Evolutionary conservation across 2,113 vertebrate genomes (phyloP).

Genomic region (Pedetes capensis): DNA sequence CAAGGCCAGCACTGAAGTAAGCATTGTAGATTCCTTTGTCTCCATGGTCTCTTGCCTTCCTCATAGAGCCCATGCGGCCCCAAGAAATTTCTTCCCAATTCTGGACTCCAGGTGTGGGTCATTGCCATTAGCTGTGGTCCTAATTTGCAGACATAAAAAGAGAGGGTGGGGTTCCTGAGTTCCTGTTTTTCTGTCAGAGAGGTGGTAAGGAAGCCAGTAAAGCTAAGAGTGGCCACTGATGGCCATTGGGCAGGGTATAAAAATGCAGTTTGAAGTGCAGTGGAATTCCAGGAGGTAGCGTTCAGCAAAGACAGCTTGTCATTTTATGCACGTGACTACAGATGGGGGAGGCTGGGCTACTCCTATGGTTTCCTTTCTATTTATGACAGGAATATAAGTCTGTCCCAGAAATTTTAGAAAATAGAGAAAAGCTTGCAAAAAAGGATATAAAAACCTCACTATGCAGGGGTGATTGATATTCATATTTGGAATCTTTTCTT

Average conservation of each 20-base stretch:
- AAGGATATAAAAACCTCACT: background rate
- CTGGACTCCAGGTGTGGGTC: background rate
- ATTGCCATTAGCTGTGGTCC: background rate
- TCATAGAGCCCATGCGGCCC: background rate
- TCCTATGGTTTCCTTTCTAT: background rate
- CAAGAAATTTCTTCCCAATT: background rate
- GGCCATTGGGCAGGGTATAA: background rate
- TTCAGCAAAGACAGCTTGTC: background rate
- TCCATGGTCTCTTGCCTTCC: background rate
- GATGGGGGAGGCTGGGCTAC: no score
- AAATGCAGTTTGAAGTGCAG: background rate
- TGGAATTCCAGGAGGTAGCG: background rate
- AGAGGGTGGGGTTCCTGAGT: background rate
- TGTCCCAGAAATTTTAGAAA: background rate
- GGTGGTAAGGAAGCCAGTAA: background rate
- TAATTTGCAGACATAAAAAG: background rate
- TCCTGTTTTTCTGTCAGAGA: background rate
- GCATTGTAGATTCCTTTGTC: background rate
- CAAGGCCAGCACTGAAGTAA: background rate
- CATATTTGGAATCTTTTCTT: background rate
- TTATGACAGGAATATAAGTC: background rate
- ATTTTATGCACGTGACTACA: no score
- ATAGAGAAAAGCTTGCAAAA: background rate
- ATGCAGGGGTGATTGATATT: background rate
- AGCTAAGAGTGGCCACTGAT: background rate